Conservation (phyloP, 2,113 vertebrate genomes). For the Narcine bancroftii region DNA sequence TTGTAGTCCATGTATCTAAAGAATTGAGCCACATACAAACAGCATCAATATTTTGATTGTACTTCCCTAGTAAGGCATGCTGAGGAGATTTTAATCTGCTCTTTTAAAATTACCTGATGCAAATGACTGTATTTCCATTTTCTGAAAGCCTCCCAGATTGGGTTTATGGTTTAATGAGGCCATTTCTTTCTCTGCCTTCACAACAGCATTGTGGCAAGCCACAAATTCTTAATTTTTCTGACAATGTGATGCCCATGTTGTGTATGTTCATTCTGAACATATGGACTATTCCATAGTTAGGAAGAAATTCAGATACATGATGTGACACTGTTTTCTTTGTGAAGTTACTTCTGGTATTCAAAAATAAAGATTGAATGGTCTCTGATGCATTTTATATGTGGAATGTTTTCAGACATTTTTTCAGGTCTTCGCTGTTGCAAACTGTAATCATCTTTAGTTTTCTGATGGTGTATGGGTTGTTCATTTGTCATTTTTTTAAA, state of each 20-base stretch:
- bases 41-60: not conserved
- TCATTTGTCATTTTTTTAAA: not conserved
- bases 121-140: constrained; percentile 8
- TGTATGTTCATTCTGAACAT: not conserved
- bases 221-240: not conserved
- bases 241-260: not conserved
- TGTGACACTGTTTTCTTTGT: not conserved
- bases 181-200: not conserved
- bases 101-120: not conserved
- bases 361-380: not conserved
- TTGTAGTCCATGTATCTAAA: not conserved
- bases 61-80: not conserved
- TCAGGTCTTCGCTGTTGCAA: not conserved
- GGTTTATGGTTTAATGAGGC: not conserved
- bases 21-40: not conserved
- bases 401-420: not conserved
- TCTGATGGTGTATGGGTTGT: too few species aligned
- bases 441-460: not conserved
- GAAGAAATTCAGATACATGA: not conserved
- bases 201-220: too few species aligned
- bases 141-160: not conserved
- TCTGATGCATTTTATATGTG: not conserved
- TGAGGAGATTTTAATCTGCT: not conserved
- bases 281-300: not conserved
- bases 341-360: not conserved